Percentiles rank a stretch among this genome's conserved stretches.
Conservation (phyloP, 2,888 invertebrate species). For the Aspidiotus rigidus region DNA sequence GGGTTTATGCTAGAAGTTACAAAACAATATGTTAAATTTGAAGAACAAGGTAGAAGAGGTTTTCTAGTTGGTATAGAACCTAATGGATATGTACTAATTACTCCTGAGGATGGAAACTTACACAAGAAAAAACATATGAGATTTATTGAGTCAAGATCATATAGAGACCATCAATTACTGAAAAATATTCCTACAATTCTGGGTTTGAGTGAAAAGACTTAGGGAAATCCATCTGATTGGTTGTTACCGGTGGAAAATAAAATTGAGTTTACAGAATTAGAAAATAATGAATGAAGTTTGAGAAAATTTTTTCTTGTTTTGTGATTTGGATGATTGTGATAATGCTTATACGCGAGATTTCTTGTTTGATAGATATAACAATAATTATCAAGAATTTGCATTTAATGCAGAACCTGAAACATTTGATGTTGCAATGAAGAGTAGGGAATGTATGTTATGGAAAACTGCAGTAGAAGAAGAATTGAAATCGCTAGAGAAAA, state of each 20-base stretch:
- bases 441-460: slow-evolving; percentile 2
- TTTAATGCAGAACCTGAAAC: background rate
- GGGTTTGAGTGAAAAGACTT: slow-evolving; percentile 1
- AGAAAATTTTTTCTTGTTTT: background rate
- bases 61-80: slow-evolving; percentile 12
- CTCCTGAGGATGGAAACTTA: slow-evolving; percentile 15
- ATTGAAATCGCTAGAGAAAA: background rate
- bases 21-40: slow-evolving; percentile 5
- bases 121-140: slow-evolving; percentile 7
- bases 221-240: slow-evolving; percentile 1
- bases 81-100: slow-evolving; percentile 7
- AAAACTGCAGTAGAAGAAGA: slow-evolving; percentile 3
- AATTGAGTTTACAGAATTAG: background rate
- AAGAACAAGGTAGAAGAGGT: slow-evolving; percentile 10
- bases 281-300: background rate
- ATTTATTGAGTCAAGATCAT: slow-evolving; percentile 9
- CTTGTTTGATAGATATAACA: background rate
- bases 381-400: background rate
- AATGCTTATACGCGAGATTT: background rate
- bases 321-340: background rate
- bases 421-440: background rate
- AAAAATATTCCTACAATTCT: background rate
- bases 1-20: background rate
- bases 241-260: background rate
- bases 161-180: background rate